Conservation (phyloP, 2,113 vertebrate genomes). For the Puntigrus tetrazona region DNA sequence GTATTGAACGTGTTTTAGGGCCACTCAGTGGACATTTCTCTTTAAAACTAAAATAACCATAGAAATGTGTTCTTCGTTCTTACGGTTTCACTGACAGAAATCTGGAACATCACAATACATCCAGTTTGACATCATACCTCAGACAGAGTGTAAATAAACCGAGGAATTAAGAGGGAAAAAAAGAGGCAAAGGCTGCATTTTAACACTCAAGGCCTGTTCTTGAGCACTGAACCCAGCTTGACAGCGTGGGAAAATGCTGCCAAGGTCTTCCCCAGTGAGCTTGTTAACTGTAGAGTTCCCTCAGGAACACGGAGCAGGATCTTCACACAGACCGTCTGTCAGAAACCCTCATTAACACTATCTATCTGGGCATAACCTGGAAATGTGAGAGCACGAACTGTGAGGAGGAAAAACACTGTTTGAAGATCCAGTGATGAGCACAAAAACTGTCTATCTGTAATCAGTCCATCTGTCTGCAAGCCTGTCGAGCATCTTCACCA, state of each 20-base stretch:
- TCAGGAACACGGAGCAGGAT: constrained; percentile 27
- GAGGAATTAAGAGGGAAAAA: constrained; percentile 10
- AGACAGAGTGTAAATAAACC: constrained; percentile 11
- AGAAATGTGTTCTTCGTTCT: background rate
- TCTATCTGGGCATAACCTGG: constrained; percentile 26
- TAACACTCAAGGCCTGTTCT: constrained; percentile 13
- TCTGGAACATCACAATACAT: background rate
- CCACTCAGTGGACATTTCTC: too few species aligned
- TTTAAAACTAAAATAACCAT: too few species aligned
- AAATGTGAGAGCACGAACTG: background rate
- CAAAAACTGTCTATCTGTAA: background rate
- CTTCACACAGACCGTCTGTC: constrained; percentile 41
- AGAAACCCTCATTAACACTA: constrained; percentile 43
- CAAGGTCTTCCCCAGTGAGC: constrained; percentile 39
- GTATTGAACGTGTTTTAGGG: too few species aligned
- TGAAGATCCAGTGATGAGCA: background rate
- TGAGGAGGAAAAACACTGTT: constrained; percentile 8
- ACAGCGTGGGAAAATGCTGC: constrained; percentile 50
- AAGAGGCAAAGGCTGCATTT: background rate
- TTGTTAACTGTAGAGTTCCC: constrained; percentile 40
- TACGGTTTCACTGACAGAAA: background rate
- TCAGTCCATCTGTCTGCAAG: constrained; percentile 14
- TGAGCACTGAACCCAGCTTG: constrained; percentile 17
- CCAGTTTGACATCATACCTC: constrained; percentile 1
- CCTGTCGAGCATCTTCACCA: constrained; percentile 36